A percentile compares a stretch with the other conserved stretches of the same genome.
phyloP scores from a whole-genome alignment of 1,140 invertebrate species.

The Calliphora vicina region DNA sequence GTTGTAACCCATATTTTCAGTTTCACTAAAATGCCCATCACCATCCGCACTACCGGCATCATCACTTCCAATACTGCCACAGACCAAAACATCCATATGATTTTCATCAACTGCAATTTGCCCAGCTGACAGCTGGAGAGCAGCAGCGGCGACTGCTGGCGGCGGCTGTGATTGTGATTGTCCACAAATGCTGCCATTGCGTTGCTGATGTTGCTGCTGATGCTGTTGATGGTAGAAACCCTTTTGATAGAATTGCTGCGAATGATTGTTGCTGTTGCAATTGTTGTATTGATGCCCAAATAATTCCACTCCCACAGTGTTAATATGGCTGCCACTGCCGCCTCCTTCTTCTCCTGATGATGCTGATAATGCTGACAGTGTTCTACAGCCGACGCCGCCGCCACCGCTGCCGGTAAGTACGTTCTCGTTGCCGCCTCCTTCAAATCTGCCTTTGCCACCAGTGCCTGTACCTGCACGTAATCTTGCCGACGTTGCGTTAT shows the following conservation, averaged over 20 bases:
- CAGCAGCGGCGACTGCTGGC: conserved; percentile 38
- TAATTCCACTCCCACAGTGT: conserved; percentile 27
- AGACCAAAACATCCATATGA: conserved; percentile 46
- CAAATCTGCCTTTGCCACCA: conserved; percentile 45
- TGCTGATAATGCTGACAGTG: too few species aligned
- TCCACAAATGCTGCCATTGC: conserved; percentile 36
- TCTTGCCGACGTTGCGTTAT: conserved; percentile 42
- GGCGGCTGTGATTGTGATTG: conserved; percentile 39
- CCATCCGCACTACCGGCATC: conserved; percentile 55
- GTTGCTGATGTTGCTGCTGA: conserved; percentile 40
- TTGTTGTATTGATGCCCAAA: conserved; percentile 36
- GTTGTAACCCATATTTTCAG: conserved; percentile 64
- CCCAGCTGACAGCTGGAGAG: not conserved
- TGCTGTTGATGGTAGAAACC: conserved; percentile 42
- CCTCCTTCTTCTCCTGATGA: not conserved
- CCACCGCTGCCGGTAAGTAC: conserved; percentile 4
- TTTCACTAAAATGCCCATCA: conserved; percentile 66
- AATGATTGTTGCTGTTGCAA: conserved; percentile 43
- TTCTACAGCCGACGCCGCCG: not conserved
- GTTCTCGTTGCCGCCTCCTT: conserved; percentile 46
- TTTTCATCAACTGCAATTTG: conserved; percentile 42
- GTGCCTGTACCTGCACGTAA: conserved; percentile 37
- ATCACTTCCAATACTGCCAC: conserved; percentile 42
- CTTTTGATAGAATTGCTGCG: conserved; percentile 36
- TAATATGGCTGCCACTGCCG: conserved; percentile 10